A percentile compares a stretch with the other conserved stretches of the same genome.
Evolutionary conservation across 2,888 invertebrate species (phyloP).

Genomic region (Chironomus riparius): DNA sequence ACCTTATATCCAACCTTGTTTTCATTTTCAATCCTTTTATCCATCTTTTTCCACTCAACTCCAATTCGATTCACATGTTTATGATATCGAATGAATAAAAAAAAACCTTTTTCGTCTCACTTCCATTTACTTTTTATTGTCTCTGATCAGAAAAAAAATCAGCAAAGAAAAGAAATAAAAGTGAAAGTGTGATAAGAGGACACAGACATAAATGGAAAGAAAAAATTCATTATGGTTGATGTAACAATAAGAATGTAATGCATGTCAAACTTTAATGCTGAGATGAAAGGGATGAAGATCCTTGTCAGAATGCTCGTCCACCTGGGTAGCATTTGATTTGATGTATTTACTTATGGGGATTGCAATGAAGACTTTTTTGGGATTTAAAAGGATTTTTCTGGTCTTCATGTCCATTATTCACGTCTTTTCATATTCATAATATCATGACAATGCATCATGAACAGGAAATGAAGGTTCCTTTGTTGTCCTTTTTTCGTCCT

Average conservation of each 20-base stretch:
- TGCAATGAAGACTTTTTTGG: not conserved
- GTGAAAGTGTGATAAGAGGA: not conserved
- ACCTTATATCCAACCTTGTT: not conserved
- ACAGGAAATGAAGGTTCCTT: constrained; percentile 24
- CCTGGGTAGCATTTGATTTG: not conserved
- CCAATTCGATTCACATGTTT: not conserved
- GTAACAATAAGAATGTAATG: not conserved
- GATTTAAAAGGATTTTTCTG: not conserved
- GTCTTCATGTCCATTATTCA: constrained; percentile 12
- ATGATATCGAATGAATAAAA: not conserved
- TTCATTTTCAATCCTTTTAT: not conserved
- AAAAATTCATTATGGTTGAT: constrained; percentile 13
- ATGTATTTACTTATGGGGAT: not conserved
- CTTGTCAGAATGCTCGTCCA: constrained; percentile 1
- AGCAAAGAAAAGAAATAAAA: too few relatives aligned
- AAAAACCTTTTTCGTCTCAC: not conserved
- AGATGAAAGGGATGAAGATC: not conserved
- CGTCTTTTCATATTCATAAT: not conserved
- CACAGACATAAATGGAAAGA: not conserved
- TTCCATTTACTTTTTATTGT: not conserved
- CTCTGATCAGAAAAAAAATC: too few relatives aligned
- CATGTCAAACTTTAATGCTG: not conserved
- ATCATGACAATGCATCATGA: constrained; percentile 6
- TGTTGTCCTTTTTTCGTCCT: not conserved
- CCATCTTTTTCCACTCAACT: not conserved